Conservation (phyloP, 2,797 vertebrate genomes). For the Pangasius djambal region DNA sequence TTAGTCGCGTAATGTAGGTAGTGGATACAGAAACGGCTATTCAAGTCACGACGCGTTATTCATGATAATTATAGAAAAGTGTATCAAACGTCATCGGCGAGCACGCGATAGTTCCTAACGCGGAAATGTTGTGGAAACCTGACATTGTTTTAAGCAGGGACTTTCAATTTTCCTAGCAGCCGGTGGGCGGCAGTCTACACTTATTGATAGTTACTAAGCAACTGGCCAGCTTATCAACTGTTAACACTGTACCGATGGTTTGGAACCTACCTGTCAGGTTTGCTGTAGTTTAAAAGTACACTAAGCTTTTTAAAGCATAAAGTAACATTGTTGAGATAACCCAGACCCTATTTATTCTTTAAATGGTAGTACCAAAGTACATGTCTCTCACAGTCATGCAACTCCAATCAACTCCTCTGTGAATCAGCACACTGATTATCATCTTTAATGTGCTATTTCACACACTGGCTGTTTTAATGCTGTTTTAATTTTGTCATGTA, state of each 20-base stretch:
- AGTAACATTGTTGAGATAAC: not conserved
- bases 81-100: not conserved
- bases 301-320: not conserved
- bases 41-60: not conserved
- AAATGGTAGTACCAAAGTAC: not conserved
- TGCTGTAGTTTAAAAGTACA: not conserved
- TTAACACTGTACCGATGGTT: not conserved
- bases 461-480: not conserved
- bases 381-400: not conserved
- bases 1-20: not conserved
- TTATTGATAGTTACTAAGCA: conserved; percentile 34
- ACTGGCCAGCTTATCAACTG: conserved; percentile 6
- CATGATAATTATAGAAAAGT: not conserved
- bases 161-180: conserved; percentile 8
- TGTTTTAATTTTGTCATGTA: not conserved
- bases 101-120: not conserved
- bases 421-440: not conserved
- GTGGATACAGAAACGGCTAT: not conserved
- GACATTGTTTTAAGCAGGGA: conserved; percentile 17
- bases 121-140: conserved; percentile 10
- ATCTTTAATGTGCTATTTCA: not conserved
- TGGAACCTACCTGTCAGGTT: not conserved
- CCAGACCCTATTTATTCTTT: not conserved
- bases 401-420: too few species aligned
- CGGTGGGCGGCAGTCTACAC: conserved; percentile 55